phyloP scores from a whole-genome alignment of 2,797 vertebrate species.

The Prionace glauca region DNA sequence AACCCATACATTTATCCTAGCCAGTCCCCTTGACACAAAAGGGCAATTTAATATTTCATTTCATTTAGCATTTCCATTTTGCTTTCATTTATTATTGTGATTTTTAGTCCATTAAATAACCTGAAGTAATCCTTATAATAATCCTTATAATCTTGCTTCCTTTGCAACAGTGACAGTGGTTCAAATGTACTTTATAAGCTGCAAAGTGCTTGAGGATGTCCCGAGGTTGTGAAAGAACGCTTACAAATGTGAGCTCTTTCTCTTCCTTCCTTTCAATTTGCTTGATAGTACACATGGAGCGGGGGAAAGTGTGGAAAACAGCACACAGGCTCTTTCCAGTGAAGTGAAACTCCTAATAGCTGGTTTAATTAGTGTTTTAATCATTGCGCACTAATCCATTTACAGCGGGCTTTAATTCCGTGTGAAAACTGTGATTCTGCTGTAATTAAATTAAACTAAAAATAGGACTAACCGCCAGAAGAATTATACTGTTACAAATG shows the following conservation, averaged over 20 bases:
- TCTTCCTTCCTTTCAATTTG: background rate
- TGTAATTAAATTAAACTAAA: constrained; percentile 23
- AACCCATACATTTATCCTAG: too few species aligned
- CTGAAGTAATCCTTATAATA: background rate
- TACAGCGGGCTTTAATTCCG: background rate
- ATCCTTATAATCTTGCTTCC: background rate
- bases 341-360: background rate
- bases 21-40: too few species aligned
- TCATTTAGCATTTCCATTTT: background rate
- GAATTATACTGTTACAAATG: background rate
- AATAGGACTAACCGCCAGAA: background rate
- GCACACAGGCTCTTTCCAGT: too few species aligned
- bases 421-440: background rate
- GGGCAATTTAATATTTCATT: too few species aligned
- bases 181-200: background rate
- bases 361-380: background rate
- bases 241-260: background rate
- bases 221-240: background rate
- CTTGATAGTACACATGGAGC: background rate
- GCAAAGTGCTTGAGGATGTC: background rate
- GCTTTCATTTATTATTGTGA: background rate
- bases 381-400: constrained; percentile 17
- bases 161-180: background rate
- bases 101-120: background rate
- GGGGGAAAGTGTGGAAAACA: background rate